These are phyloP conservation scores for Panopea generosa DNA, from an alignment of 2,888 invertebrate species.

Conservation along the genomic window DNA sequence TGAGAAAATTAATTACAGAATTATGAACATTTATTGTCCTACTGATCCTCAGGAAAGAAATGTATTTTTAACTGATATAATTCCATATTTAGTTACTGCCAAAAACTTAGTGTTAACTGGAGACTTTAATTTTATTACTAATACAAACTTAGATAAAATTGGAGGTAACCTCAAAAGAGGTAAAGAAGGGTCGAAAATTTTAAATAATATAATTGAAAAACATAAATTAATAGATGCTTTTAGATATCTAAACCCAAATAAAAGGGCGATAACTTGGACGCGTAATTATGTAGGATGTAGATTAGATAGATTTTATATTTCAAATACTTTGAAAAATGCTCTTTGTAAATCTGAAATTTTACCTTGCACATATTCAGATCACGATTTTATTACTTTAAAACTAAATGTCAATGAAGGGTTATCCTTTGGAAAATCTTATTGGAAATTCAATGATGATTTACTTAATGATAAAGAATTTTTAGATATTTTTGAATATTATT, in stretches of 20 bases:
- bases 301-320: no score
- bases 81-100: slow-evolving; percentile 21
- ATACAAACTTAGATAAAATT: slow-evolving; percentile 30
- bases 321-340: no score
- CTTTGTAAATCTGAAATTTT: not conserved
- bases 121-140: slow-evolving; percentile 47
- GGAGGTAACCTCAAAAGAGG: slow-evolving; percentile 32
- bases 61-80: no score
- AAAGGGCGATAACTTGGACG: slow-evolving; percentile 17
- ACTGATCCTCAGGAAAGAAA: no score
- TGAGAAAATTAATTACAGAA: no score
- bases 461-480: slow-evolving; percentile 27
- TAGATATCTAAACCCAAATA: slow-evolving; percentile 20
- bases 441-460: slow-evolving; percentile 35
- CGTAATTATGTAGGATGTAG: slow-evolving; percentile 6
- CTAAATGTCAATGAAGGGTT: slow-evolving; percentile 6
- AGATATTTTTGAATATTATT: slow-evolving; percentile 26
- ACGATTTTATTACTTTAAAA: slow-evolving; percentile 27
- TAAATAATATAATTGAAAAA: slow-evolving; percentile 22
- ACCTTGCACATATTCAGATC: slow-evolving; percentile 30
- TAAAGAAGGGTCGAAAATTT: slow-evolving; percentile 20
- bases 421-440: slow-evolving; percentile 33
- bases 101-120: slow-evolving; percentile 29
- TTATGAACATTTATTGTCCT: no score
- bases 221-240: slow-evolving; percentile 33